phyloP scores from a whole-genome alignment of 2,797 vertebrate genomes.

The Eidolon dupreanum region DNA sequence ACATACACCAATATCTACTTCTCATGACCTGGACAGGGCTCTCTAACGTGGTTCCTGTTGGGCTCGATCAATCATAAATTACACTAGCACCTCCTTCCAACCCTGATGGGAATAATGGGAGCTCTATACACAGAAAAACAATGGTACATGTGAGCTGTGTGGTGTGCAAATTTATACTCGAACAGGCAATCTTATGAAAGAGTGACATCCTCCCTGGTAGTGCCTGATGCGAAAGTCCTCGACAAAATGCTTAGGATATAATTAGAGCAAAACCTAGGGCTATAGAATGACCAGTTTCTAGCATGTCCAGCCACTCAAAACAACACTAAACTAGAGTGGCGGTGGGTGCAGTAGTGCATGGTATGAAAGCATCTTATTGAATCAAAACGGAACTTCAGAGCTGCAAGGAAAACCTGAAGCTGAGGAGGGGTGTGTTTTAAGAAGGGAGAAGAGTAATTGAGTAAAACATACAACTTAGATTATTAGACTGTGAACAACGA shows the following conservation, averaged over 20 bases:
- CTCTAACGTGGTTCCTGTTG: neutral
- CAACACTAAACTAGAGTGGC: neutral
- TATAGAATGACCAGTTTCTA: neutral
- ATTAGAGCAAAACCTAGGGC: neutral
- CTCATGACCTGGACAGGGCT: neutral
- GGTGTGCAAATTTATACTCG: neutral
- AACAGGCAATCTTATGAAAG: neutral
- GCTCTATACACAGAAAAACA: neutral
- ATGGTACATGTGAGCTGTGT: neutral
- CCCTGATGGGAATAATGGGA: too few relatives aligned
- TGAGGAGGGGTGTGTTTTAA: neutral
- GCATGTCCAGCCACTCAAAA: neutral
- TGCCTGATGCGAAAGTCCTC: neutral
- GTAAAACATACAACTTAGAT: neutral
- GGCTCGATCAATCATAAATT: neutral
- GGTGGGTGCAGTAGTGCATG: rapidly evolving
- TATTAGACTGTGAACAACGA: neutral
- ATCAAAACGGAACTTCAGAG: neutral
- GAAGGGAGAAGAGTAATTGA: neutral
- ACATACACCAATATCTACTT: neutral
- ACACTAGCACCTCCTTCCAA: neutral
- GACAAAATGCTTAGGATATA: neutral
- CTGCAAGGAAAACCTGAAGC: neutral
- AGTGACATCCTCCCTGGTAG: neutral
- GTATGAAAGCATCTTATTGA: neutral